Evolutionary conservation across 2,797 vertebrate genomes (phyloP), one percentile per base, ranked within the genome.

Genomic region (Emys orbicularis): DNA sequence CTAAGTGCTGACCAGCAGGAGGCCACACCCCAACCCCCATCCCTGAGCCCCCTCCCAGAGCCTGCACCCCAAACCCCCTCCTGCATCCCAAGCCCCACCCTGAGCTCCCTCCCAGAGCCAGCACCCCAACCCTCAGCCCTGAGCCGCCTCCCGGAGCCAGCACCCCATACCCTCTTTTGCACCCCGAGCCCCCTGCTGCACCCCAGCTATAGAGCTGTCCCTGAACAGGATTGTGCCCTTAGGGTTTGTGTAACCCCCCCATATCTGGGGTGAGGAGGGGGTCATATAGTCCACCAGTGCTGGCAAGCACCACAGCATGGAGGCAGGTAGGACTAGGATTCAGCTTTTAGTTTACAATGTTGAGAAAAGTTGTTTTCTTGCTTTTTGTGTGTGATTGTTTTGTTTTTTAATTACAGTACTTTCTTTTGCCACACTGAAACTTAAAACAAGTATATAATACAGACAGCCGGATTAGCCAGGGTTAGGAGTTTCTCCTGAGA

Each of bases 401-500:
- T 72, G 19, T 21, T 72, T 72, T 41, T 72, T 72, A 12, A 52
- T 54, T 44, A 44, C 23, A 44, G 23, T 82, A 49, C 59, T 89
- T 85, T 93, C 74, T 84, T 47, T 5, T 19, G 29, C 37, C 79
- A 52, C 80, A 3, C 86, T 83, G 81, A 90, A 93, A 44, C 50
- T 1, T 44, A 21, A 5, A 53, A n/a, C 34, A 31, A 86, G 47
- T 44, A 74, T 89, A 29, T 47, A 52, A 77, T 59, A 56, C 44
- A 53, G 81, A 54, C 86, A 86, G 53, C 21, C 88, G 86, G 53
- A 82, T 89, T 95, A 50, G 92, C n/a, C 59, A 83, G 72, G 65
- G 53, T 86, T 37, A n/a, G 81, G 79, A 79, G 80, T 84, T 79
- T 82, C 49, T 91, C 37, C 84, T 53, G 84, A 83, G 77, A 56